These are phyloP conservation scores for Hippolais icterina DNA, from an alignment of 2,113 vertebrate genomes.

Conservation along the genomic window DNA sequence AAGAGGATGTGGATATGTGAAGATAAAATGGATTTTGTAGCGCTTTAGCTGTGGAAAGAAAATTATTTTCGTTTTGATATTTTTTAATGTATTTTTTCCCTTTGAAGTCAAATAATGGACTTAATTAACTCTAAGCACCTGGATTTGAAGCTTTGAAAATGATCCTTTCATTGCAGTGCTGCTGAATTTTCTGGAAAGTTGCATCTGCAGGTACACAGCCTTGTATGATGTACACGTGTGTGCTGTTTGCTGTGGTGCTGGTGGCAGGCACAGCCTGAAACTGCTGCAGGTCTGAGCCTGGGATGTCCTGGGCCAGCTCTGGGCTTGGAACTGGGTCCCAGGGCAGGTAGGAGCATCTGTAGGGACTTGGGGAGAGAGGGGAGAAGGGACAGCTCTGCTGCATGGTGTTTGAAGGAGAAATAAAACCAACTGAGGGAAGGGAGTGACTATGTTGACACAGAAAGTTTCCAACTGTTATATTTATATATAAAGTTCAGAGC, in stretches of 20 bases:
- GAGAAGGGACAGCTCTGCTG: not conserved
- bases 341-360: not conserved
- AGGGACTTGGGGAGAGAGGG: not conserved
- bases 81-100: constrained; percentile 2
- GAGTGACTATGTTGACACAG: constrained; percentile 23
- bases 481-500: constrained; percentile 18
- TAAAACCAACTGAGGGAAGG: not conserved
- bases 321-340: not conserved
- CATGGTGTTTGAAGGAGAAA: not conserved
- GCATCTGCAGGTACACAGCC: not conserved
- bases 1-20: constrained; percentile 31
- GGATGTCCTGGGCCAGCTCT: not conserved
- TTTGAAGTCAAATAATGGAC: constrained; percentile 61
- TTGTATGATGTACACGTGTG: accelerated
- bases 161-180: constrained; percentile 5
- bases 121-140: constrained; percentile 61
- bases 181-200: constrained; percentile 32
- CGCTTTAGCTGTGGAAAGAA: constrained; percentile 5
- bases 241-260: not conserved
- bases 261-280: not conserved
- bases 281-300: not conserved
- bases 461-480: constrained; percentile 41
- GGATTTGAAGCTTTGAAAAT: constrained; percentile 26
- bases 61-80: constrained; percentile 40
- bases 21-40: constrained; percentile 62